Evolutionary conservation across 2,888 invertebrate genomes (phyloP).

Genomic region (Orgyia antiqua): DNA sequence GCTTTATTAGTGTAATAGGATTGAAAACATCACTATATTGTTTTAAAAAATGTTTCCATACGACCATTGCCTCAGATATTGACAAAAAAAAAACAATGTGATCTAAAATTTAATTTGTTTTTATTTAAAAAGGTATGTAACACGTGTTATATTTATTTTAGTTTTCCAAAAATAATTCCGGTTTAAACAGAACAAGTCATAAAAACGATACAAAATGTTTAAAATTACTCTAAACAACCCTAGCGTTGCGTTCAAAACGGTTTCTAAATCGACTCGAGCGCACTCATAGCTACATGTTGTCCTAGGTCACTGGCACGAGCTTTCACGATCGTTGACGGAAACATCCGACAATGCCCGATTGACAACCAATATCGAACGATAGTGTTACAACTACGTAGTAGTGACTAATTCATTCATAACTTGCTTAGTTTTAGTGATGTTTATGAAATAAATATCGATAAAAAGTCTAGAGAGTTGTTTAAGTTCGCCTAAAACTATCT

Average conservation of each 20-base stretch:
- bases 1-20: too few species aligned
- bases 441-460: background rate
- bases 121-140: too few species aligned
- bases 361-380: conserved; percentile 23
- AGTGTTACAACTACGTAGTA: conserved; percentile 22
- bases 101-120: too few species aligned
- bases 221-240: conserved; percentile 12
- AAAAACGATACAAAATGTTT: background rate
- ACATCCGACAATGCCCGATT: conserved; percentile 38
- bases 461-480: background rate
- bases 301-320: conserved; percentile 57
- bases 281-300: conserved; percentile 35
- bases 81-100: too few species aligned
- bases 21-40: too few species aligned
- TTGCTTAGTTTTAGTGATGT: conserved; percentile 5
- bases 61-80: too few species aligned
- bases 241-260: conserved; percentile 25
- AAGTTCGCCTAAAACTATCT: too few species aligned
- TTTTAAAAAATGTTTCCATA: too few species aligned
- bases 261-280: conserved; percentile 27
- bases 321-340: conserved; percentile 37
- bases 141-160: too few species aligned
- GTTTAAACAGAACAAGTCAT: background rate
- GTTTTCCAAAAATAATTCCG: background rate
- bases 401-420: conserved; percentile 32